A percentile compares a stretch with the other conserved stretches of the same genome.
phyloP scores from a whole-genome alignment of 1,140 invertebrate species.

The Araneus ventricosus region DNA sequence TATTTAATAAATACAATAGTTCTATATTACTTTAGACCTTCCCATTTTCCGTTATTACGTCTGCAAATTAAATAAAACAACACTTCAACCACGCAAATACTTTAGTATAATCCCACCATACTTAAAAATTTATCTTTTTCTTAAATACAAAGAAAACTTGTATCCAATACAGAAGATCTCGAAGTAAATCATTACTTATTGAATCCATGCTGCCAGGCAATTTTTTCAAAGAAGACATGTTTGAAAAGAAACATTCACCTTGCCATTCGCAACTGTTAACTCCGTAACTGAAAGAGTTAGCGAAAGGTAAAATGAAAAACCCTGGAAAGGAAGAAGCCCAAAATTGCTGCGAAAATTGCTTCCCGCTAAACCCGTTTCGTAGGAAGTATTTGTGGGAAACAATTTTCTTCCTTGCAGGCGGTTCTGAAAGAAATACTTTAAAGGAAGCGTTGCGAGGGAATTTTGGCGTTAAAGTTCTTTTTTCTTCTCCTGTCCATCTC shows the following conservation, averaged over 20 bases:
- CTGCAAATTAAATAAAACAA: no score
- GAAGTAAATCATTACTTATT: neutral
- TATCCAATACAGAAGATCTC: neutral
- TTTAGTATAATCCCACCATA: no score
- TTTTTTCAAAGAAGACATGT: neutral
- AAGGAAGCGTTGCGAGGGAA: neutral
- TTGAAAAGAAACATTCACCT: neutral
- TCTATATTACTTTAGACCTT: no score
- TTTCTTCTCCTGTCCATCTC: neutral
- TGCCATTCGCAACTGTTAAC: slow-evolving; percentile 20
- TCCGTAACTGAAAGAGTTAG: neutral
- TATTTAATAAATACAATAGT: no score
- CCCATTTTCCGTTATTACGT: no score
- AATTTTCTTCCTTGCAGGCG: neutral
- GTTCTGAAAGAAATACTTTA: slow-evolving; percentile 30
- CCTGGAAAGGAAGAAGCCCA: neutral
- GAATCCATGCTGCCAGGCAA: neutral
- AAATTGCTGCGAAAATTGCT: slow-evolving; percentile 32
- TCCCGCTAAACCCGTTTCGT: slow-evolving; percentile 18
- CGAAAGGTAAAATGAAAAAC: slow-evolving; percentile 34
- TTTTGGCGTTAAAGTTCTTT: neutral
- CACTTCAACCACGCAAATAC: no score
- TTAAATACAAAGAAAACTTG: neutral
- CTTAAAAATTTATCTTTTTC: no score
- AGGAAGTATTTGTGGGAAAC: neutral